A percentile compares a stretch with the other conserved stretches of the same genome.
Conservation (phyloP, 2,113 vertebrate species). For the Fregata magnificens region DNA sequence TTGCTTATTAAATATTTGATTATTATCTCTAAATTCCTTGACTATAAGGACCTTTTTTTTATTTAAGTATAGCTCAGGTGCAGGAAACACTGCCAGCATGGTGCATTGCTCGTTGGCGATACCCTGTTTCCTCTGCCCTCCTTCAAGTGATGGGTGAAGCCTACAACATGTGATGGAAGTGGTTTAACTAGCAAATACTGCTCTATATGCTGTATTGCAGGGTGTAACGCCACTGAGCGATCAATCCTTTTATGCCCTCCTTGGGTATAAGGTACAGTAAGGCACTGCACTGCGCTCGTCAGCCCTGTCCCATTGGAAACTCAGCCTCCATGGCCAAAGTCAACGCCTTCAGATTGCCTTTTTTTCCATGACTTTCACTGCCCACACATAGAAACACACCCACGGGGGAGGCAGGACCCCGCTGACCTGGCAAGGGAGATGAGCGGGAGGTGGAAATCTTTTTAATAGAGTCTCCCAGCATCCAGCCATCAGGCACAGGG, state of each 20-base stretch:
- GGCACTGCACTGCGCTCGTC: rapidly evolving
- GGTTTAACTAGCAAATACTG: not conserved
- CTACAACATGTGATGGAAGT: not conserved
- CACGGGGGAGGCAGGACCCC: not conserved
- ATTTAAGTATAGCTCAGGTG: not conserved
- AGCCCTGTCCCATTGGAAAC: not conserved
- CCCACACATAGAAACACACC: not conserved
- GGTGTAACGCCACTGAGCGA: rapidly evolving
- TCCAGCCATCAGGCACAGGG: not conserved
- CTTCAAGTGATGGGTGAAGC: not conserved
- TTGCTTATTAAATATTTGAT: not conserved
- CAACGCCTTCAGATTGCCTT: not conserved
- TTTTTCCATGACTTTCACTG: not conserved
- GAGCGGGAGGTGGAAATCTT: not conserved
- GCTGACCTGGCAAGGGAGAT: not conserved
- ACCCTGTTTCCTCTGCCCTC: not conserved
- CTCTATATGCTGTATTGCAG: not conserved
- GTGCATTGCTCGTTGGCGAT: rapidly evolving
- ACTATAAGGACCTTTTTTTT: not conserved
- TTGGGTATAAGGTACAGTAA: not conserved
- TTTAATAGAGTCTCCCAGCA: not conserved
- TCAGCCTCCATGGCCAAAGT: not conserved
- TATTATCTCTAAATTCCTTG: not conserved
- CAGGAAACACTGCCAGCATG: not conserved
- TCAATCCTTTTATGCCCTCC: not conserved